These are phyloP conservation scores for Nilaparvata lugens DNA, from an alignment of 1,140 invertebrate genomes.

Conservation along the genomic window DNA sequence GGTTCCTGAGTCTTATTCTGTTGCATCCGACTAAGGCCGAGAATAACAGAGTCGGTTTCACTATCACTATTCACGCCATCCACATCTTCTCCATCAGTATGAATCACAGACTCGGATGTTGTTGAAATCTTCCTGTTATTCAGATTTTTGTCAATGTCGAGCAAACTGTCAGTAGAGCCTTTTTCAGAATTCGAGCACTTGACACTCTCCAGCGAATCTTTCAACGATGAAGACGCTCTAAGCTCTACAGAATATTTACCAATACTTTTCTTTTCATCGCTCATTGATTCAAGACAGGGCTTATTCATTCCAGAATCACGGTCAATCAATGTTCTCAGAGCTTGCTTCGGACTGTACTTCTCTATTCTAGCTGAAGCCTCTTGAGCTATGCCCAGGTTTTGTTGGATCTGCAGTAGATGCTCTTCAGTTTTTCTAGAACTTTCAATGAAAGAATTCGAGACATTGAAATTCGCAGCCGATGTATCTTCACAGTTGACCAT, in stretches of 20 bases:
- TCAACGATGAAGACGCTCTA: neutral
- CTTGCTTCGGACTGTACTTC: neutral
- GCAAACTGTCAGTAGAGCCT: constrained; percentile 25
- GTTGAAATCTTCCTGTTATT: constrained; percentile 18
- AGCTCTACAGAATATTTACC: no score
- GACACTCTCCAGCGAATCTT: neutral
- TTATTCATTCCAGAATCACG: neutral
- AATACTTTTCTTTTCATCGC: neutral
- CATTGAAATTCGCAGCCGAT: neutral
- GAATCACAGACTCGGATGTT: constrained; percentile 19
- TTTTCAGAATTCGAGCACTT: constrained; percentile 5
- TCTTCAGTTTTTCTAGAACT: constrained; percentile 2
- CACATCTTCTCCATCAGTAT: constrained; percentile 16
- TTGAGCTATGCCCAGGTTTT: neutral
- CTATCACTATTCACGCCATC: constrained; percentile 10
- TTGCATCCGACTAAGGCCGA: neutral
- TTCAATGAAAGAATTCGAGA: neutral
- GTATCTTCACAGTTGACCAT: neutral
- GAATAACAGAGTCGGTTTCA: constrained; percentile 14
- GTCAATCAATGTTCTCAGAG: neutral
- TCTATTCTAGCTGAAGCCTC: constrained; percentile 1
- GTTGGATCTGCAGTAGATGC: neutral
- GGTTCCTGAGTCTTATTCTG: constrained; percentile 3
- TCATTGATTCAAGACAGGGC: neutral
- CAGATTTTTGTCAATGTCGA: constrained; percentile 22